These are phyloP conservation scores for Ispidina picta DNA, from an alignment of 2,797 vertebrate species.

Conservation along the genomic window DNA sequence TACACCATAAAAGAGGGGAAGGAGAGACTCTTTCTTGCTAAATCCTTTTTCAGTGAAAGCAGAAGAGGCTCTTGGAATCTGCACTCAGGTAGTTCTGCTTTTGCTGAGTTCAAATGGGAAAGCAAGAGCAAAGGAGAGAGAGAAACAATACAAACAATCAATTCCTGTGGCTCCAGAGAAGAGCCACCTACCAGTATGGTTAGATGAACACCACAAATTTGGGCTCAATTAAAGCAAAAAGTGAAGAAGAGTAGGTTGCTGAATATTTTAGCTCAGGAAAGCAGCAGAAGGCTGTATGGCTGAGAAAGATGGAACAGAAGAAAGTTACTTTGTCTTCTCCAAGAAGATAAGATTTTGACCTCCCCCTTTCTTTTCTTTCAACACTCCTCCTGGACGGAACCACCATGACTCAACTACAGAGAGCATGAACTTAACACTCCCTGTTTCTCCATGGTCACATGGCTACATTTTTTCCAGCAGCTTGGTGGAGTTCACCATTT, in stretches of 20 bases:
- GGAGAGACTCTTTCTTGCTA: background rate
- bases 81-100: constrained; percentile 27
- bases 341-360: background rate
- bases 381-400: background rate
- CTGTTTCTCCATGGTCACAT: background rate
- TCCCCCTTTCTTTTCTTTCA: background rate
- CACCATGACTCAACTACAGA: background rate
- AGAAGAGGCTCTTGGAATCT: background rate
- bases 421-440: background rate
- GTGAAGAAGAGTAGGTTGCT: background rate
- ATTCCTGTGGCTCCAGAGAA: background rate
- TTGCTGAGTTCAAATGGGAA: background rate
- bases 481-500: background rate
- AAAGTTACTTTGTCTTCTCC: background rate
- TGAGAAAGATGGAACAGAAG: background rate
- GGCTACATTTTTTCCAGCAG: background rate
- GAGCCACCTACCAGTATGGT: background rate
- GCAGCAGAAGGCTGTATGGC: background rate
- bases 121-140: background rate
- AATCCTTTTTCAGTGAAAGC: constrained; percentile 1
- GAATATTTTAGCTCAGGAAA: background rate
- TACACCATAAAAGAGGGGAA: background rate
- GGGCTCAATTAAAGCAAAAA: background rate
- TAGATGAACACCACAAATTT: background rate
- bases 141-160: background rate